Evolutionary conservation across 2,797 vertebrate genomes (phyloP).

Genomic region (Potorous gilbertii): DNA sequence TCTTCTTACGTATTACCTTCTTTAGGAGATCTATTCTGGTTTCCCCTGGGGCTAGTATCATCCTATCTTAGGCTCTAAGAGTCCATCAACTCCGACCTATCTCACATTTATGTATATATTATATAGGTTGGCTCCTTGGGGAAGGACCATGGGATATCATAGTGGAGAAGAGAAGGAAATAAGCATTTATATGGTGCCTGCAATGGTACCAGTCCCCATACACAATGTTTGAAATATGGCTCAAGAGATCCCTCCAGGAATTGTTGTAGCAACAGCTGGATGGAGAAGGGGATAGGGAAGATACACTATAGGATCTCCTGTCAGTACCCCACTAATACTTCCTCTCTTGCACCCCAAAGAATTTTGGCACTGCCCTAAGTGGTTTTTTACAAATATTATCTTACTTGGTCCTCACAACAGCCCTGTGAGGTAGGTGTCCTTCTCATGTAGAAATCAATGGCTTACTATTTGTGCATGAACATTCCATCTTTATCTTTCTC

Average conservation of each 20-base stretch:
- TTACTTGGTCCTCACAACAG: background rate
- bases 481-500: conserved; percentile 31
- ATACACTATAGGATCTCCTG: no score
- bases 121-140: background rate
- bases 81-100: background rate
- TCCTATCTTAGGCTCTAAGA: background rate
- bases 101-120: background rate
- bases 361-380: background rate
- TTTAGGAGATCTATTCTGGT: background rate
- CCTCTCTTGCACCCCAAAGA: no score
- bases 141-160: background rate
- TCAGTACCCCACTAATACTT: no score
- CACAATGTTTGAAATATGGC: no score
- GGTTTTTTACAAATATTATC: background rate
- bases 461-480: conserved; percentile 49
- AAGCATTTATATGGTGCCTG: background rate
- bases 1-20: background rate
- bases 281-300: no score
- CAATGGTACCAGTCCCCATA: background rate
- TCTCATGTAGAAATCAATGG: background rate
- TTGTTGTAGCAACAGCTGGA: no score
- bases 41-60: background rate
- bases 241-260: no score
- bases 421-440: background rate
- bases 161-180: background rate